A percentile compares a stretch with the other conserved stretches of the same genome.
phyloP scores from a whole-genome alignment of 1,140 invertebrate genomes.

The Euura saliciscinereae region DNA sequence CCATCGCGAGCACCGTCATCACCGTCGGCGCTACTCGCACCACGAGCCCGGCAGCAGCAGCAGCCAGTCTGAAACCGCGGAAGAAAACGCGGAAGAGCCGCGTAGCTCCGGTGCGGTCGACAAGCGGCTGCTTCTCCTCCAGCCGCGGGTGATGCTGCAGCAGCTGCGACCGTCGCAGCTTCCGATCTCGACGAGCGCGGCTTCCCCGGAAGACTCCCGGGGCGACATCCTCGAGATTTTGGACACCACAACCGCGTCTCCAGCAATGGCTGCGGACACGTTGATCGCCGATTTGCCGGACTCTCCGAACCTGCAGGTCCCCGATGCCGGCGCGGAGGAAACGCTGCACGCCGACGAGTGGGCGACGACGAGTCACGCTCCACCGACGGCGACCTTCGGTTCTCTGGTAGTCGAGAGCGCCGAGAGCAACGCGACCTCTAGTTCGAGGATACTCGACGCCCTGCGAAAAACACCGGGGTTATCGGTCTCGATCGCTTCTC shows the following conservation, averaged over 20 bases:
- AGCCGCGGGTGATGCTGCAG: constrained; percentile 53
- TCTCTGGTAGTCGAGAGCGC: background rate
- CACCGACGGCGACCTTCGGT: background rate
- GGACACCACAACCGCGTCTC: background rate
- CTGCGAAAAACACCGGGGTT: constrained; percentile 50
- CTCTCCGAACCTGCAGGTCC: constrained; percentile 17
- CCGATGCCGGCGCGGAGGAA: constrained; percentile 26
- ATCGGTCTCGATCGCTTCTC: constrained; percentile 46
- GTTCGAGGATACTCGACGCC: constrained; percentile 42
- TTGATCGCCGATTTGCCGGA: constrained; percentile 36
- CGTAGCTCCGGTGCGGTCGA: constrained; percentile 25
- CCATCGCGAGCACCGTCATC: constrained; percentile 22
- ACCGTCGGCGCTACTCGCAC: constrained; percentile 17
- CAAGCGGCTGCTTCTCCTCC: constrained; percentile 39
- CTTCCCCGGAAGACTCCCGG: constrained; percentile 33
- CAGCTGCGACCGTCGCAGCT: constrained; percentile 44
- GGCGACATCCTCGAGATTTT: constrained; percentile 5
- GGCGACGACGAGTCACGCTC: background rate
- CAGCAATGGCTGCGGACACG: constrained; percentile 39
- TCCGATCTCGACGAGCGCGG: constrained; percentile 50
- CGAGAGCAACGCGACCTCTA: background rate
- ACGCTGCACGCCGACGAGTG: constrained; percentile 20
- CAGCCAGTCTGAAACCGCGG: constrained; percentile 16
- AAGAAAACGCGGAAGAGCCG: constrained; percentile 25
- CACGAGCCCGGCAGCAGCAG: constrained; percentile 38